A percentile compares a stretch with the other conserved stretches of the same genome.
phyloP scores from a whole-genome alignment of 2,797 vertebrate genomes.

The Sebastes minor region DNA sequence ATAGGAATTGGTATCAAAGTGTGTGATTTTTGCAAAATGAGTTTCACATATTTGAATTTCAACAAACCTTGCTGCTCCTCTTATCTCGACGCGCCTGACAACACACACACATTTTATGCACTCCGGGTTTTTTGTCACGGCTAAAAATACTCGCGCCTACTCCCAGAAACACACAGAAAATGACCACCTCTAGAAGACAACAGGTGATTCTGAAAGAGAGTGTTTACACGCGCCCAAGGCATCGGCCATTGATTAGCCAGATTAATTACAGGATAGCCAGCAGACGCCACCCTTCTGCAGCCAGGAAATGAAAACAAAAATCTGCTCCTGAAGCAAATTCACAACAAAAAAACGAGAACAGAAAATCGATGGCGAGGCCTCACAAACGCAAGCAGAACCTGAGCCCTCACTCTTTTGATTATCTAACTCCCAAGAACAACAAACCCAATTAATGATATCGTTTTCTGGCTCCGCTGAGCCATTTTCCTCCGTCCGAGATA shows the following conservation, averaged over 20 bases:
- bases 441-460: conserved; percentile 65
- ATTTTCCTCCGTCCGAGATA: conserved; percentile 62
- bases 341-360: background rate
- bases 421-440: conserved; percentile 65
- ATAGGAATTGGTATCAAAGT: conserved; percentile 29
- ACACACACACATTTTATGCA: background rate
- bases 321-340: conserved; percentile 51
- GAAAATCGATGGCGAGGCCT: conserved; percentile 56
- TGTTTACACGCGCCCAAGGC: conserved; percentile 30
- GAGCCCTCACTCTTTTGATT: conserved; percentile 50
- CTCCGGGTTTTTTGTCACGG: background rate
- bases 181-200: conserved; percentile 15
- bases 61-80: conserved; percentile 32
- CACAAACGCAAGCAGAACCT: conserved; percentile 38
- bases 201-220: conserved; percentile 45
- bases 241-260: conserved; percentile 58
- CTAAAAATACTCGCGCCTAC: background rate
- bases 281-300: conserved; percentile 29
- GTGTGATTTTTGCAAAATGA: conserved; percentile 36
- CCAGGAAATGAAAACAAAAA: conserved; percentile 62
- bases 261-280: conserved; percentile 66
- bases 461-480: conserved; percentile 53
- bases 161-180: background rate
- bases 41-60: conserved; percentile 38
- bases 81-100: background rate